These are phyloP conservation scores for Buphagus erythrorhynchus DNA, from an alignment of 2,797 vertebrate species.

Conservation along the genomic window DNA sequence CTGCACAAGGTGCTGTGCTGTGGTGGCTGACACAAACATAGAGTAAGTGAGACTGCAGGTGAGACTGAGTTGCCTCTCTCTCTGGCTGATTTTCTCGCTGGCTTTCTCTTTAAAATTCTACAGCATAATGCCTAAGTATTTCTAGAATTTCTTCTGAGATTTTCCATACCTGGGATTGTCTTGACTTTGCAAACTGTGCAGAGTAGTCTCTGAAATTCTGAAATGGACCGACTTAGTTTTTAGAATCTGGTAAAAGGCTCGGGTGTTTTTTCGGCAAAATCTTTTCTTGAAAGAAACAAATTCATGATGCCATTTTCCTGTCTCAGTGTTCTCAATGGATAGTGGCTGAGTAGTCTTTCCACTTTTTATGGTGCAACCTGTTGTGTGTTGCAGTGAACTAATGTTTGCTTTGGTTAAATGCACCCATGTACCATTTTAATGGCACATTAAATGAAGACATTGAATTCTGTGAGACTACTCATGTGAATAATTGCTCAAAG, in stretches of 20 bases:
- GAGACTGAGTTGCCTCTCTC: neutral
- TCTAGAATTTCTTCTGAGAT: neutral
- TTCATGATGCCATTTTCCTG: neutral
- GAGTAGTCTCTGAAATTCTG: neutral
- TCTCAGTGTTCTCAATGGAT: neutral
- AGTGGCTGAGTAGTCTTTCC: neutral
- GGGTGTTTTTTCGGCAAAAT: neutral
- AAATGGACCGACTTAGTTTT: neutral
- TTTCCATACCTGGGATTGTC: neutral
- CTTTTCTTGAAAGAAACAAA: neutral
- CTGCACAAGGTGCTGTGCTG: neutral
- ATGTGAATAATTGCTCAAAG: conserved; percentile 62
- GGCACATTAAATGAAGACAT: conserved; percentile 45
- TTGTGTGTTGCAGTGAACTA: neutral
- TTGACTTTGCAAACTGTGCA: neutral
- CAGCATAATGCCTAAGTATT: neutral
- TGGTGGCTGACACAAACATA: neutral
- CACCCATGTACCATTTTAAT: conserved; percentile 18
- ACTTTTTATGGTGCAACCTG: neutral
- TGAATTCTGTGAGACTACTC: conserved; percentile 29
- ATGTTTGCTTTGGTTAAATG: conserved; percentile 28
- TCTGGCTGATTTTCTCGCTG: neutral
- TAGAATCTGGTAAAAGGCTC: neutral
- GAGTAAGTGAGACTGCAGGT: neutral
- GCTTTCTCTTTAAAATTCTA: neutral